Evolutionary conservation across 2,888 invertebrate genomes (phyloP).

Genomic region (Euplexia lucipara): DNA sequence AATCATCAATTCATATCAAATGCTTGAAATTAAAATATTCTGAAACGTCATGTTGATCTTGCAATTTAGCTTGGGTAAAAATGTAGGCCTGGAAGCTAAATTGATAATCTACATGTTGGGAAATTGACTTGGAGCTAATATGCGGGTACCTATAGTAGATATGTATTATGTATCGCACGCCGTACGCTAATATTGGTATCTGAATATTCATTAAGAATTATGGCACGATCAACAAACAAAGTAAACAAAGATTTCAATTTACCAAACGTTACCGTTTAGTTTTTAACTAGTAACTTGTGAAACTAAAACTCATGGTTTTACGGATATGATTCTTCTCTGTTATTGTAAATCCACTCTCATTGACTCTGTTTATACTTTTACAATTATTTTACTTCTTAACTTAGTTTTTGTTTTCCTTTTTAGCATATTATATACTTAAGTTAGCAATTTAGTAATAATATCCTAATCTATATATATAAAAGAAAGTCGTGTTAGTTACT

Average conservation of each 20-base stretch:
- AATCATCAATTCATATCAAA: too few species aligned
- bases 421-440: too few species aligned
- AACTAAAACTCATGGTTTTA: neutral
- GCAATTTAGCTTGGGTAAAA: constrained; percentile 15
- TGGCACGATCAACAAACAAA: constrained; percentile 9
- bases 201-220: constrained; percentile 44
- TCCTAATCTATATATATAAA: too few species aligned
- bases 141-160: too few species aligned
- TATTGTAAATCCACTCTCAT: too few species aligned
- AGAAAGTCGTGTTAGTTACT: too few species aligned
- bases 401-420: too few species aligned
- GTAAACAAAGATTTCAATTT: neutral
- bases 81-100: constrained; percentile 24
- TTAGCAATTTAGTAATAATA: too few species aligned
- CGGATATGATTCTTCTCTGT: too few species aligned
- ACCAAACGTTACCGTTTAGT: neutral
- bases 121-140: constrained; percentile 32
- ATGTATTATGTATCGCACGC: constrained; percentile 16
- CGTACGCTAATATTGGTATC: constrained; percentile 29
- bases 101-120: constrained; percentile 22
- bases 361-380: too few species aligned
- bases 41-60: constrained; percentile 16
- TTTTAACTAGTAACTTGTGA: neutral
- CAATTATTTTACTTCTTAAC: too few species aligned
- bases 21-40: constrained; percentile 27